Evolutionary conservation across 2,888 invertebrate genomes (phyloP), one percentile per base, ranked within the genome.

Genomic region (Teleiodes luculella): DNA sequence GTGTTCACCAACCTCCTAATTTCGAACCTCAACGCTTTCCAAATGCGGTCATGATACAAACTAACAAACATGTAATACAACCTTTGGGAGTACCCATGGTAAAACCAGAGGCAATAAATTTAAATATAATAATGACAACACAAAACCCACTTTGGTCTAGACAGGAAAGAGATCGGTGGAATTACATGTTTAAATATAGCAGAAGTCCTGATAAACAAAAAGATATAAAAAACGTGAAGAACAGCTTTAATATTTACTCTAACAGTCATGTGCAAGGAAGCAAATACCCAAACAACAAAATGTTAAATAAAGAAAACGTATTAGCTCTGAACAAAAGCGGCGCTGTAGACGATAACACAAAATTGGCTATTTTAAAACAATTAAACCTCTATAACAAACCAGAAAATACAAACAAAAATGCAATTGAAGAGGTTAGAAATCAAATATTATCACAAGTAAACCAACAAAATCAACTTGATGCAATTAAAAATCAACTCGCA

Each of bases 41-140:
- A 24, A 18, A 18, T 36, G 43, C 49, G 13, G 13, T 77, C 31
- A 81, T 77, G 31, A 68, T 86, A 57, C 88, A 88, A 62, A 86
- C 86, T 0, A 83, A 88, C 62, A 74, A 74, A 1, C 62, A 70
- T 7, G 80, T 81, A 62, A 76, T 88, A 53, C 72, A 78, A 16
- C 86, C 86, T 1, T 57, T 88, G 20, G 71, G 72, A 7, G 66
- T 88, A 47, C 72, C 75, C 13, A 57, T 84, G 35, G 56, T 70
- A 5, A 74, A 78, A 16, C 74, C 77, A 1, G 33, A 68, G 6
- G 66, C 62, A 53, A 36, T 75, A 4, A 77, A 78, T 57, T 78
- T 82, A 62, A 78, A 83, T 55, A 77, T 86, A 13, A 60, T 86
- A 30, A 62, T 86, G 3, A 70, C 76, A 16, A 74, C 80, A 1